phyloP scores from a whole-genome alignment of 1,140 invertebrate genomes.

The Lordiphosa clarofinis region DNA sequence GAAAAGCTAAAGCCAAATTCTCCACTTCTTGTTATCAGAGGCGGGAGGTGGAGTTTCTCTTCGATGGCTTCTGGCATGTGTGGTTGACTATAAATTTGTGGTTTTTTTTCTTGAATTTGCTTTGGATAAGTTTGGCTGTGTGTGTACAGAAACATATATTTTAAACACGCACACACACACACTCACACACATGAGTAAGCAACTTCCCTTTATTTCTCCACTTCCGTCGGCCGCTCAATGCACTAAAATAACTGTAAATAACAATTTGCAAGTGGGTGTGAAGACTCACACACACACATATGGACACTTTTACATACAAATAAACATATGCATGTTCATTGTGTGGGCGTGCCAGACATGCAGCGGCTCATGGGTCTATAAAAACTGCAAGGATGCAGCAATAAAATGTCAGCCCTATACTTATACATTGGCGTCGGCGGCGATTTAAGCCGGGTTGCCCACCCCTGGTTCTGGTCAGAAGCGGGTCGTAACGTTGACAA shows the following conservation, averaged over 20 bases:
- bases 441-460: constrained; percentile 43
- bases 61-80: not conserved
- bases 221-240: constrained; percentile 59
- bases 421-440: constrained; percentile 24
- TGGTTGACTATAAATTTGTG: not conserved
- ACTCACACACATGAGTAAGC: constrained; percentile 5
- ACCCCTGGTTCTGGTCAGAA: constrained; percentile 56
- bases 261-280: constrained; percentile 68
- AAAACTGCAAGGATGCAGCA: constrained; percentile 75
- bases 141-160: constrained; percentile 13
- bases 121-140: constrained; percentile 23
- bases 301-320: constrained; percentile 23
- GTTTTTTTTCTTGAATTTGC: constrained; percentile 47
- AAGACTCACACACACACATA: constrained; percentile 33
- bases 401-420: constrained; percentile 57
- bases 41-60: constrained; percentile 1
- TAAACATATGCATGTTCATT: constrained; percentile 37
- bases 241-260: constrained; percentile 76
- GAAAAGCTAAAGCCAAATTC: constrained; percentile 12
- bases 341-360: constrained; percentile 53
- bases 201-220: constrained; percentile 28
- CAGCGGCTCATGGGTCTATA: constrained; percentile 59
- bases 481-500: constrained; percentile 73
- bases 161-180: constrained; percentile 27
- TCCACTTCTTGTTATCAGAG: constrained; percentile 31